phyloP scores from a whole-genome alignment of 2,113 vertebrate genomes.

The Canis aureus region DNA sequence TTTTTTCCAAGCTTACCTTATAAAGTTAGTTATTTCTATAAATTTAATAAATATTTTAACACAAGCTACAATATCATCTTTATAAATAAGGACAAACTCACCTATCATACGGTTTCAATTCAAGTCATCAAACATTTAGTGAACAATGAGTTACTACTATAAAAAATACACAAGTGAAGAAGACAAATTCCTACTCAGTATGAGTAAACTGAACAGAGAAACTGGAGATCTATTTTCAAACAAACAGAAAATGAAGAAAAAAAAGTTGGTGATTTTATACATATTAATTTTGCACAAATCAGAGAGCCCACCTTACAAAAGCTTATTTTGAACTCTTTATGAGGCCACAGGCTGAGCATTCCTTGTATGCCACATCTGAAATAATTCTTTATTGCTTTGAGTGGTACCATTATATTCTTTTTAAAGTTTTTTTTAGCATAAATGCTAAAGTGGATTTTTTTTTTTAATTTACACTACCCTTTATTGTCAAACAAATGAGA shows the following conservation, averaged over 20 bases:
- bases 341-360: background rate
- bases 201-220: background rate
- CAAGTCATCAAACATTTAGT: background rate
- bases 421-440: background rate
- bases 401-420: background rate
- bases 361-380: background rate
- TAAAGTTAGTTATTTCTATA: constrained; percentile 29
- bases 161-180: background rate
- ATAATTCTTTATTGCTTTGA: constrained; percentile 5
- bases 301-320: background rate
- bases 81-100: background rate
- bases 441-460: background rate
- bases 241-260: background rate
- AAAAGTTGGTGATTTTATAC: background rate
- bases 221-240: background rate
- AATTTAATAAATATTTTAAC: background rate
- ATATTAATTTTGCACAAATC: background rate
- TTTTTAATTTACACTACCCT: background rate
- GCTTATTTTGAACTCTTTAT: background rate
- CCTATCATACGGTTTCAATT: background rate
- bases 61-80: background rate
- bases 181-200: background rate
- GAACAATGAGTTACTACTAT: background rate
- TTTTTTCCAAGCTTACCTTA: background rate
- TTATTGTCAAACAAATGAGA: constrained; percentile 51